These are phyloP conservation scores for Chelonia mydas DNA, from an alignment of 2,797 vertebrate species.

Conservation along the genomic window DNA sequence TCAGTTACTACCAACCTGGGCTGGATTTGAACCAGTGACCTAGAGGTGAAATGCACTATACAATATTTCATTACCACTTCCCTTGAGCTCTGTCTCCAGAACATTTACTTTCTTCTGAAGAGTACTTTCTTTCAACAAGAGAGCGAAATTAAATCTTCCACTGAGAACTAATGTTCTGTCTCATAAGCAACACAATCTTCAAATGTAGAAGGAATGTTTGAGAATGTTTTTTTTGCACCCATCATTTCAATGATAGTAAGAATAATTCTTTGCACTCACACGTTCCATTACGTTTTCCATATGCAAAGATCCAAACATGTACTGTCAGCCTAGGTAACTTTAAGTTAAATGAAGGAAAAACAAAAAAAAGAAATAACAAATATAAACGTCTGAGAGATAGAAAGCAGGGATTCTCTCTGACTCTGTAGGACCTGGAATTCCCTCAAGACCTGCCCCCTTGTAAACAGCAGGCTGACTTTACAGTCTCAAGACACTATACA, in stretches of 20 bases:
- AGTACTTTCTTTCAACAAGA: neutral
- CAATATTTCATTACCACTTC: neutral
- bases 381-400: neutral
- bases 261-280: neutral
- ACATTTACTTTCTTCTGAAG: neutral
- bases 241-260: neutral
- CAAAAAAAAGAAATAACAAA: neutral
- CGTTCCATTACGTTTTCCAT: neutral
- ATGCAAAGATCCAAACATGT: fast-evolving
- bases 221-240: neutral
- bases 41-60: neutral
- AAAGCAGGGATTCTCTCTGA: neutral
- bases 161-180: conserved; percentile 18
- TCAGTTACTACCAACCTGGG: neutral
- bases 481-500: neutral
- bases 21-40: neutral
- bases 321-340: neutral
- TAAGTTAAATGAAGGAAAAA: neutral
- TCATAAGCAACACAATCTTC: neutral
- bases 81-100: neutral
- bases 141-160: conserved; percentile 48
- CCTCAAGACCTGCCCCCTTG: neutral
- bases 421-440: neutral
- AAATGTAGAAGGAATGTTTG: neutral
- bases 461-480: neutral